phyloP scores from a whole-genome alignment of 2,888 invertebrate species.

The Fragum whitleyi region DNA sequence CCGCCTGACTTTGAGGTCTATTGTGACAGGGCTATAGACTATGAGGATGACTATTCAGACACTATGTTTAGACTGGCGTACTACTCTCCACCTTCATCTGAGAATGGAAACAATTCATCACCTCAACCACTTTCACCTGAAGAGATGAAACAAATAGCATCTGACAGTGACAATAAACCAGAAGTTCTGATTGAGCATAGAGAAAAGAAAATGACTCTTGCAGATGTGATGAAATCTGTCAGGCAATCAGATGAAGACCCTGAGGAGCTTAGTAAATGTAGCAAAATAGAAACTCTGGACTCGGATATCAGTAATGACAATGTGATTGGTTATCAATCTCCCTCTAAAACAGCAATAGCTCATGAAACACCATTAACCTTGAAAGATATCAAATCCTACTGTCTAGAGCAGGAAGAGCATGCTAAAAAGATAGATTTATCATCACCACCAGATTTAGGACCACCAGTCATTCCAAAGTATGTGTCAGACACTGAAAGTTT shows the following conservation, averaged over 20 bases:
- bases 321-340: not conserved
- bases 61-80: constrained; percentile 78
- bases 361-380: constrained; percentile 64
- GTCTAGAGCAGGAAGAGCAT: constrained; percentile 47
- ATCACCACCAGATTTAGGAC: constrained; percentile 71
- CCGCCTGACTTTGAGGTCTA: constrained; percentile 61
- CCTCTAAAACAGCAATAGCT: constrained; percentile 67
- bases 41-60: constrained; percentile 71
- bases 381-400: constrained; percentile 65
- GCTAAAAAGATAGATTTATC: constrained; percentile 28
- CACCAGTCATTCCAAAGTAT: constrained; percentile 46
- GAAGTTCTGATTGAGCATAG: constrained; percentile 27
- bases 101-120: constrained; percentile 73
- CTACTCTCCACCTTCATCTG: constrained; percentile 77
- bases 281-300: not conserved
- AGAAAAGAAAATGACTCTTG: constrained; percentile 45
- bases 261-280: not conserved
- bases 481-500: constrained; percentile 10
- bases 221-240: constrained; percentile 55
- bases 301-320: not conserved
- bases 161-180: constrained; percentile 24
- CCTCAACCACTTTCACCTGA: constrained; percentile 79
- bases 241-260: constrained; percentile 30
- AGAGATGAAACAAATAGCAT: constrained; percentile 60
- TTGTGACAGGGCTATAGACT: constrained; percentile 65